Conservation (phyloP, 2,113 vertebrate genomes). For the Bufo bufo region DNA sequence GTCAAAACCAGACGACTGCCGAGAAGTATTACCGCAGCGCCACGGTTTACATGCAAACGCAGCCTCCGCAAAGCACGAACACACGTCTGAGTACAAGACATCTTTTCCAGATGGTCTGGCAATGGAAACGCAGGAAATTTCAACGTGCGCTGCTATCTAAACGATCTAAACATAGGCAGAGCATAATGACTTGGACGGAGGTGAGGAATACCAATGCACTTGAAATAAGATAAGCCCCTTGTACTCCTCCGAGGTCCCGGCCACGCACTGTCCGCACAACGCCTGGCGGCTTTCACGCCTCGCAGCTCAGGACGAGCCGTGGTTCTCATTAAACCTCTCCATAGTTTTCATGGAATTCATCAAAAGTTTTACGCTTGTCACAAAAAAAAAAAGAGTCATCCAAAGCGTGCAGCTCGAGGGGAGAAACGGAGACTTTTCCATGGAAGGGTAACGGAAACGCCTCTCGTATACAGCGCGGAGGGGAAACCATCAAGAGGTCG, state of each 20-base stretch:
- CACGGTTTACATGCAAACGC: conserved; percentile 23
- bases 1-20: not conserved
- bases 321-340: conserved; percentile 21
- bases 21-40: not conserved
- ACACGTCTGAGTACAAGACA: conserved; percentile 22
- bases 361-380: conserved; percentile 23
- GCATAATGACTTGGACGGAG: conserved; percentile 44
- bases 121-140: conserved; percentile 54
- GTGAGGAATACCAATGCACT: conserved; percentile 43
- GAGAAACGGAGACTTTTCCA: not conserved
- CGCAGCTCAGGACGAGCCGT: not conserved
- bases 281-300: not conserved
- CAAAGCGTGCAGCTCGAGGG: conserved; percentile 3
- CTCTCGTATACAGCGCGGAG: not conserved
- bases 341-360: conserved; percentile 37
- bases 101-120: conserved; percentile 55
- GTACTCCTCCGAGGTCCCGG: not conserved
- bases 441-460: not conserved
- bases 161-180: conserved; percentile 54
- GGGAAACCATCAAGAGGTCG: too few relatives aligned
- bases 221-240: not conserved
- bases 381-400: conserved; percentile 17
- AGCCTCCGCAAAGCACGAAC: conserved; percentile 27
- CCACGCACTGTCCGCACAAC: not conserved
- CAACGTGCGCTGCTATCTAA: conserved; percentile 37